A percentile compares a stretch with the other conserved stretches of the same genome.
phyloP scores from a whole-genome alignment of 2,113 vertebrate genomes.

The Apus apus region DNA sequence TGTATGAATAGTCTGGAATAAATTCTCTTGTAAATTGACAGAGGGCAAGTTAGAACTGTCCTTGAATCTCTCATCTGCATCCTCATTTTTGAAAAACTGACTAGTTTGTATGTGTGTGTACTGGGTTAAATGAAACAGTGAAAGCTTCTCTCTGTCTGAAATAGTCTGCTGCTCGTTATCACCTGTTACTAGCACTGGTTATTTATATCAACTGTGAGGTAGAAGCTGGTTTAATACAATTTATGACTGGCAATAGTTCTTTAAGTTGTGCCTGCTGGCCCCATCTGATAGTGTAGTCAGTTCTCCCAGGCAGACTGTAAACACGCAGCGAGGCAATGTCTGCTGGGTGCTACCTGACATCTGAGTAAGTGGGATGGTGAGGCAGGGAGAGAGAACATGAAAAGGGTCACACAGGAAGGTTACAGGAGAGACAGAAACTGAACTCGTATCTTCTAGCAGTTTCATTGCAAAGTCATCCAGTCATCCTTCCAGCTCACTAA shows the following conservation, averaged over 20 bases:
- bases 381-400: neutral
- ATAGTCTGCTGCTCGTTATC: neutral
- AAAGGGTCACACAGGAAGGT: neutral
- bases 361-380: neutral
- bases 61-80: constrained; percentile 77
- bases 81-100: constrained; percentile 74
- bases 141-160: neutral
- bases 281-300: neutral
- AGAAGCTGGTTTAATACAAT: neutral
- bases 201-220: neutral
- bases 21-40: constrained; percentile 76
- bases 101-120: constrained; percentile 22
- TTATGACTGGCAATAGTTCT: neutral
- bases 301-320: neutral
- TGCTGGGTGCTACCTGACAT: neutral
- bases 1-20: constrained; percentile 74
- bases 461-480: neutral
- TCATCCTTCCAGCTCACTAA: neutral
- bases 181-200: neutral
- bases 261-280: neutral
- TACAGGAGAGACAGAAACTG: neutral
- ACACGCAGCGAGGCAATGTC: fast-evolving
- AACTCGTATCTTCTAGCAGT: fast-evolving
- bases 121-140: constrained; percentile 46
- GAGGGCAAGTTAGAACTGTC: constrained; percentile 78